These are phyloP conservation scores for Bettongia penicillata DNA, from an alignment of 2,113 vertebrate species.

Conservation along the genomic window DNA sequence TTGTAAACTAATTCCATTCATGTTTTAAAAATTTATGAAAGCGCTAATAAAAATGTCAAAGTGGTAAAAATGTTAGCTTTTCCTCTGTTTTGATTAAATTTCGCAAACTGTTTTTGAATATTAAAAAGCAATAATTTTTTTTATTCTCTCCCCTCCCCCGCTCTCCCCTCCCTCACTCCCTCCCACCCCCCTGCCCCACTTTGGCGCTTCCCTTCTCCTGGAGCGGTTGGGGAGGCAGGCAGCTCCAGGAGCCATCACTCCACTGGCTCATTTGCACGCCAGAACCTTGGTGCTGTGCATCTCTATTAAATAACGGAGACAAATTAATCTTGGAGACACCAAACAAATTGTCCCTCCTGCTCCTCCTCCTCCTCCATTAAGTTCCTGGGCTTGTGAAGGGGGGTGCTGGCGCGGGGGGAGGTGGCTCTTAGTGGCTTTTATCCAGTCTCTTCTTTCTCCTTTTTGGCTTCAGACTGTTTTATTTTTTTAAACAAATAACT, in stretches of 20 bases:
- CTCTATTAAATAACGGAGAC: slow-evolving; percentile 91
- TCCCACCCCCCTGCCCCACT: slow-evolving; percentile 60
- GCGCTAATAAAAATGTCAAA: slow-evolving; percentile 92
- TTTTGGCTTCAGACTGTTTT: slow-evolving; percentile 72
- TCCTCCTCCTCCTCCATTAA: slow-evolving; percentile 82
- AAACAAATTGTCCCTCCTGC: slow-evolving; percentile 90
- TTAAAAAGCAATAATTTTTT: slow-evolving; percentile 91
- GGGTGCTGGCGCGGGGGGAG: slow-evolving; percentile 54
- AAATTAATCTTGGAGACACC: slow-evolving; percentile 91
- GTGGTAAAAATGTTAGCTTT: slow-evolving; percentile 93
- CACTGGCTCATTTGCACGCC: slow-evolving; percentile 87
- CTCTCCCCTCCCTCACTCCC: slow-evolving; percentile 68
- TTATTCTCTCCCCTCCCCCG: slow-evolving; percentile 83
- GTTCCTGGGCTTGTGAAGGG: slow-evolving; percentile 76
- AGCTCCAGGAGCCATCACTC: slow-evolving; percentile 84
- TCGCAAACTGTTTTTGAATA: slow-evolving; percentile 93
- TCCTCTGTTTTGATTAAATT: slow-evolving; percentile 92
- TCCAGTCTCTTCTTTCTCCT: slow-evolving; percentile 69
- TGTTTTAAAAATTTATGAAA: slow-evolving; percentile 92
- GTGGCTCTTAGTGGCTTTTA: slow-evolving; percentile 80
- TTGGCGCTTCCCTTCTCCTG: slow-evolving; percentile 67
- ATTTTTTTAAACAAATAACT: slow-evolving; percentile 62
- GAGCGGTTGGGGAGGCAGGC: slow-evolving; percentile 84
- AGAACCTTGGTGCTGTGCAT: slow-evolving; percentile 88
- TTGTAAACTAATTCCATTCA: slow-evolving; percentile 91